Base-by-base conservation (phyloP, 2,797 vertebrate genomes). In the Schizothorax lantsangensis region DNA sequence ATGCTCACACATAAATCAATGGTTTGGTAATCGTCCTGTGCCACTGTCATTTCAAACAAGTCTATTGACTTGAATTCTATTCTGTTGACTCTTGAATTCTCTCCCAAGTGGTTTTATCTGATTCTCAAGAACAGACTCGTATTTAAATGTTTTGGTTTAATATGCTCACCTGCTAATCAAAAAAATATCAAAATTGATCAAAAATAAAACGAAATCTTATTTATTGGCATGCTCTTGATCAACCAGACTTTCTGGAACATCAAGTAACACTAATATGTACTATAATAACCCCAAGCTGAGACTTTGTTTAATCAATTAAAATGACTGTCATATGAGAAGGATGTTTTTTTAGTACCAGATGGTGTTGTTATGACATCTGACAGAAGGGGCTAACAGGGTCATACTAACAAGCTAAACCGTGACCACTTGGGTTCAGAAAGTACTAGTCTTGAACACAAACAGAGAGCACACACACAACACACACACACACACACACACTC, bases 371-470 rank as follows among this genome's bases (percentile, higher is more conserved):
- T 38, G 52, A 38, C 49, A 38, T 57, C 33, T 78, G 38, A 52
- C 45, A 57, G 75, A 57, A 38, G 6, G 21, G 11, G 12, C 6
- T 78, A 59, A 40, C 12, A 79, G 47, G 57, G 71, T 78, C 73
- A 40, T 23, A 12, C 52, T 78, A 59, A 59, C 75, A 59, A 79
- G 36, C 21, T 79, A 79, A 79, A 14, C 52, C 75, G 8, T 79
- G 52, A 79, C 33, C 52, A 40, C 52, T 78, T 69, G 45, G 66
- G 38, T 74, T 71, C 14, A 79, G 62, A 69, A 75, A 78, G 79
- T 57, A n/a, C 14, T 69, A 68, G 38, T 71, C 36, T 86, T 40
- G 49, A 79, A 38, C 47, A 80, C 43, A 66, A 26, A 23, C 23
- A 68, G 12, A 86, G 2, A 52, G 38, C 30, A 5, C 66, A 73